phyloP scores from a whole-genome alignment of 2,113 vertebrate species.

The Dryoscopus gambensis region DNA sequence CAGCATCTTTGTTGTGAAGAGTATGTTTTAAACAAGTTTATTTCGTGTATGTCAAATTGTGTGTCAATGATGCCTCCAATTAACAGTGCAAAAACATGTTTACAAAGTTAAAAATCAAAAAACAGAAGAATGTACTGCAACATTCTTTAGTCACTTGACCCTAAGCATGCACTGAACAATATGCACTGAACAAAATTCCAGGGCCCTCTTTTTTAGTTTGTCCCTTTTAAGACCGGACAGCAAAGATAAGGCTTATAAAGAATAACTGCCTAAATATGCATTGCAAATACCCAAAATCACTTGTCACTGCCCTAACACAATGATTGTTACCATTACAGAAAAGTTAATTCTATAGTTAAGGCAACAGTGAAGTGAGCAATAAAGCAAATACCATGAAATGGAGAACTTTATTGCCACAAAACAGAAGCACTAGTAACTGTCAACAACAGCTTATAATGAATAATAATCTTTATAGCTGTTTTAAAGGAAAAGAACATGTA shows the following conservation, averaged over 20 bases:
- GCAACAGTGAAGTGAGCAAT: not conserved
- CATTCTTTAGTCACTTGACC: not conserved
- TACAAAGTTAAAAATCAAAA: not conserved
- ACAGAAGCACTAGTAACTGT: not conserved
- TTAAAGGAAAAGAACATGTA: not conserved
- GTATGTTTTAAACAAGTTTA: not conserved
- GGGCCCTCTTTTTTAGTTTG: not conserved
- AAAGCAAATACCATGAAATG: not conserved
- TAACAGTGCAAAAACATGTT: not conserved
- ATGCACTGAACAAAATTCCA: not conserved
- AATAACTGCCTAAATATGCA: not conserved
- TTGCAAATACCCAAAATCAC: not conserved
- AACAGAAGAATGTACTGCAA: not conserved
- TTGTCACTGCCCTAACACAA: not conserved
- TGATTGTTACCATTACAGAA: accelerated
- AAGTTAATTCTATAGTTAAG: not conserved
- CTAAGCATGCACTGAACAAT: not conserved
- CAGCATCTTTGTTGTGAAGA: not conserved
- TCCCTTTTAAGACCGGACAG: not conserved
- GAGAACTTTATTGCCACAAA: not conserved
- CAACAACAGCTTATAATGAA: not conserved
- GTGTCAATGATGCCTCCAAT: not conserved
- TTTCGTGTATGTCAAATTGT: not conserved
- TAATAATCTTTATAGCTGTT: not conserved
- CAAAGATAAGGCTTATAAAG: not conserved